phyloP scores from a whole-genome alignment of 2,797 vertebrate species.

The Anguilla anguilla region DNA sequence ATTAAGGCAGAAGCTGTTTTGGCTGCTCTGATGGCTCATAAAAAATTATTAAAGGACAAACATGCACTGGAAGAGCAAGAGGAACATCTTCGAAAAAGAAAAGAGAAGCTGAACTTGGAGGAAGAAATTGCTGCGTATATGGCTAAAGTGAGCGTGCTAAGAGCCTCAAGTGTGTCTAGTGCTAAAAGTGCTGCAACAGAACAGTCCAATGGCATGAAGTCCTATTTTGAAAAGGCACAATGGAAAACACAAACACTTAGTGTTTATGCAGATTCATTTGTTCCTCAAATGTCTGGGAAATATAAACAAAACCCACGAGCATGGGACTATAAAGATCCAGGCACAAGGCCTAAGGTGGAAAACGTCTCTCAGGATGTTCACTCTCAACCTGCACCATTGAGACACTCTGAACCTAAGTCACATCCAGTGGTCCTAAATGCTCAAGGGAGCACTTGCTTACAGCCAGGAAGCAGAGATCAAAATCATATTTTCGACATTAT shows the following conservation, averaged over 20 bases:
- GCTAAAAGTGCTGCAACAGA: background rate
- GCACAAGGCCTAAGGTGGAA: background rate
- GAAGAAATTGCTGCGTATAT: background rate
- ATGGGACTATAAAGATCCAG: background rate
- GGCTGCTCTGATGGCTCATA: no score
- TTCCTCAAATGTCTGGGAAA: background rate
- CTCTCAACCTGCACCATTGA: background rate
- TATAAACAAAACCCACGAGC: constrained; percentile 1
- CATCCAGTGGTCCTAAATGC: background rate
- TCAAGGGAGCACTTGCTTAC: background rate
- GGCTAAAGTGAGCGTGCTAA: no score
- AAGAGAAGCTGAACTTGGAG: constrained; percentile 21
- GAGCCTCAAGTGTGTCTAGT: constrained; percentile 18
- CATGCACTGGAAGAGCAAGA: constrained; percentile 14
- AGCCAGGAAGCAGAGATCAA: background rate
- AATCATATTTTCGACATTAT: constrained; percentile 18
- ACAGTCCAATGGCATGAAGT: background rate
- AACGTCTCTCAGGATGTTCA: background rate
- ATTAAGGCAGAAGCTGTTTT: no score
- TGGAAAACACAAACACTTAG: background rate
- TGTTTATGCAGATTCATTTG: background rate
- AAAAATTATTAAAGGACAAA: background rate
- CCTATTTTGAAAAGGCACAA: background rate
- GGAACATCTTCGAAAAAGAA: background rate
- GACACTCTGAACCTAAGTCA: no score